Percentiles rank a stretch among this genome's conserved stretches.
phyloP scores from a whole-genome alignment of 1,140 invertebrate genomes.

The Pogonomyrmex californicus region DNA sequence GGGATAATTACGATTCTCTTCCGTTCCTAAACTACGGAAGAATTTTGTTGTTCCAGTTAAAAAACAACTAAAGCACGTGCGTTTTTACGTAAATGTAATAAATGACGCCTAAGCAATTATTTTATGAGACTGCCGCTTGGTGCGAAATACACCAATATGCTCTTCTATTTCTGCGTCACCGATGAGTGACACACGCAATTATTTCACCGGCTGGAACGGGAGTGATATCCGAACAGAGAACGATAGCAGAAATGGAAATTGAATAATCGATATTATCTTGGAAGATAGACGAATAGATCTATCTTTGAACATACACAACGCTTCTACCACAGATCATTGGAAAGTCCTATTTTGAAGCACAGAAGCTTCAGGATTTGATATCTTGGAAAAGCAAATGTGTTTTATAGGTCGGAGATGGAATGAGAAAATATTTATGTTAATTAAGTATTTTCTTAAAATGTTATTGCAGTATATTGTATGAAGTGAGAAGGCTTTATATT shows the following conservation, averaged over 20 bases:
- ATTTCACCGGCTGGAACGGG: background rate
- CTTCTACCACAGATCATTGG: background rate
- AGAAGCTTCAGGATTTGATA: background rate
- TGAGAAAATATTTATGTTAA: conserved; percentile 9
- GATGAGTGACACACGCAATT: conserved; percentile 18
- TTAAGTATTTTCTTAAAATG: background rate
- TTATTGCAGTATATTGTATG: conserved; percentile 5
- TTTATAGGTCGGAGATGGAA: background rate
- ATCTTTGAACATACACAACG: background rate
- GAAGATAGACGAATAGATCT: conserved; percentile 16
- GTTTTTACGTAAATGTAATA: background rate
- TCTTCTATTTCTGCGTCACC: background rate
- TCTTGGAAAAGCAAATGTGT: conserved; percentile 10
- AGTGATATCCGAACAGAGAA: conserved; percentile 12
- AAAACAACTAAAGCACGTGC: background rate
- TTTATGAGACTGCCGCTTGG: background rate
- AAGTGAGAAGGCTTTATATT: conserved; percentile 51
- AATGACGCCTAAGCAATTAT: conserved; percentile 6
- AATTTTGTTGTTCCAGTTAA: conserved; percentile 1
- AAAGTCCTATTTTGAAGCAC: conserved; percentile 3
- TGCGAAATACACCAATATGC: background rate
- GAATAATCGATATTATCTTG: conserved; percentile 38
- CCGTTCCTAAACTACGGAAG: background rate
- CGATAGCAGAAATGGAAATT: conserved; percentile 24
- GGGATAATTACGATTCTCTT: background rate